These are phyloP conservation scores for Dugesia japonica DNA, from an alignment of 2,888 invertebrate genomes.

Conservation along the genomic window DNA sequence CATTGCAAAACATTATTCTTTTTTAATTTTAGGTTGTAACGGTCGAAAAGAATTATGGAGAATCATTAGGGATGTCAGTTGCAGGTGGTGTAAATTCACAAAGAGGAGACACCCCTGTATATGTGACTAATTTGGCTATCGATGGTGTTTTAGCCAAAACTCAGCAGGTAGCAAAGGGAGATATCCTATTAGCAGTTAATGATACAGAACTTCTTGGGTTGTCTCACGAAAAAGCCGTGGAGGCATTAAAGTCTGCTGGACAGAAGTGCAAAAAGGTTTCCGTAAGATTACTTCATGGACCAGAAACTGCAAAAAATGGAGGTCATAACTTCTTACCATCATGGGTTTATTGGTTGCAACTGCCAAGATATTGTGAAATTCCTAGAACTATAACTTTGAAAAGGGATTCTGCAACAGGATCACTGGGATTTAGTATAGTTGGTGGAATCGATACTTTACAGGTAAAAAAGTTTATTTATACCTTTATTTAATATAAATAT, in stretches of 20 bases:
- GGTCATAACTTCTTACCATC: constrained; percentile 49
- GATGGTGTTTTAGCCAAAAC: constrained; percentile 39
- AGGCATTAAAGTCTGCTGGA: constrained; percentile 45
- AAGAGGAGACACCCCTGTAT: constrained; percentile 50
- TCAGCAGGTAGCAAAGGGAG: constrained; percentile 45
- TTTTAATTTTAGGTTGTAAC: constrained; percentile 26
- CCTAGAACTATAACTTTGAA: constrained; percentile 46
- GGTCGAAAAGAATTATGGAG: constrained; percentile 36
- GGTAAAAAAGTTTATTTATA: neutral
- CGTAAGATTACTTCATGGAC: constrained; percentile 44
- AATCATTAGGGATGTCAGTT: constrained; percentile 49
- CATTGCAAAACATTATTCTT: too few relatives aligned
- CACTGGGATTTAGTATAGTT: constrained; percentile 50
- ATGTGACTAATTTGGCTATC: constrained; percentile 49
- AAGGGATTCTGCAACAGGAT: constrained; percentile 42
- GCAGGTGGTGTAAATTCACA: constrained; percentile 49
- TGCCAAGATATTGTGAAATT: constrained; percentile 48
- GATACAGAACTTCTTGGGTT: constrained; percentile 47
- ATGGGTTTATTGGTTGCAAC: constrained; percentile 50
- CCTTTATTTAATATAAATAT: too few relatives aligned
- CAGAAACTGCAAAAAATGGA: constrained; percentile 45
- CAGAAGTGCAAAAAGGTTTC: constrained; percentile 3
- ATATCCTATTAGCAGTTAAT: constrained; percentile 49
- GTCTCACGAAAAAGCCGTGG: constrained; percentile 49
- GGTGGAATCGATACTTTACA: constrained; percentile 41